phyloP scores from a whole-genome alignment of 1,140 invertebrate species.

The Cyrtorhinus lividipennis region DNA sequence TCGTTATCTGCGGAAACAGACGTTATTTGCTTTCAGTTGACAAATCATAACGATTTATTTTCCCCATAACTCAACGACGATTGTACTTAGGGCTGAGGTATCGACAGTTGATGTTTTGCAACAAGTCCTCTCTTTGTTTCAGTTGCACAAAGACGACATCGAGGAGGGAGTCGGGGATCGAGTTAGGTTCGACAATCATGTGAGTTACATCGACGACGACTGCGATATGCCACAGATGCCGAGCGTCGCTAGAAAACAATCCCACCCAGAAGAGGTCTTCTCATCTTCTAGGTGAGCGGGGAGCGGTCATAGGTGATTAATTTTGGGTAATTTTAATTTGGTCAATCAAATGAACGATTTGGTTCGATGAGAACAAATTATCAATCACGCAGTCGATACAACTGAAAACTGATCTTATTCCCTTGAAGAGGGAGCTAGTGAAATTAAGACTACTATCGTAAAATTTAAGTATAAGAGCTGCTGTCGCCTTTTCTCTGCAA shows the following conservation, averaged over 20 bases:
- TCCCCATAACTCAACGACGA: too few relatives aligned
- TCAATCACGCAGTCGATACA: neutral
- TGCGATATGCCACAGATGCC: neutral
- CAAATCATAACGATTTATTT: too few relatives aligned
- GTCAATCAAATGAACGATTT: neutral
- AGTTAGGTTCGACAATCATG: slow-evolving; percentile 31
- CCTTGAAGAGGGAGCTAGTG: too few relatives aligned
- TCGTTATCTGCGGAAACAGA: too few relatives aligned
- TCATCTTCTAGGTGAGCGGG: neutral
- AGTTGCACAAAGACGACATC: slow-evolving; percentile 27
- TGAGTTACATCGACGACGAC: slow-evolving; percentile 28
- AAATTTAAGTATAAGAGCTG: too few relatives aligned
- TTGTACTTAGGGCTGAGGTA: too few relatives aligned
- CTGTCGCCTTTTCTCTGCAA: too few relatives aligned
- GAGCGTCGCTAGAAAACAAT: neutral
- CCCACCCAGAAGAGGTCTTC: neutral
- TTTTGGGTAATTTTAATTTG: neutral
- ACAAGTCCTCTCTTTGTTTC: too few relatives aligned
- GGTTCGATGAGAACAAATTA: neutral
- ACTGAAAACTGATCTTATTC: too few relatives aligned
- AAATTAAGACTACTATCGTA: too few relatives aligned
- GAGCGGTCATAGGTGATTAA: neutral
- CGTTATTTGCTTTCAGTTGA: too few relatives aligned
- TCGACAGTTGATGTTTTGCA: too few relatives aligned
- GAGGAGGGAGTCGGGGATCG: slow-evolving; percentile 36